Percentiles rank a stretch among this genome's conserved stretches.
These are phyloP conservation scores for Cherax quadricarinatus DNA, from an alignment of 1,140 invertebrate species.

Conservation along the genomic window DNA sequence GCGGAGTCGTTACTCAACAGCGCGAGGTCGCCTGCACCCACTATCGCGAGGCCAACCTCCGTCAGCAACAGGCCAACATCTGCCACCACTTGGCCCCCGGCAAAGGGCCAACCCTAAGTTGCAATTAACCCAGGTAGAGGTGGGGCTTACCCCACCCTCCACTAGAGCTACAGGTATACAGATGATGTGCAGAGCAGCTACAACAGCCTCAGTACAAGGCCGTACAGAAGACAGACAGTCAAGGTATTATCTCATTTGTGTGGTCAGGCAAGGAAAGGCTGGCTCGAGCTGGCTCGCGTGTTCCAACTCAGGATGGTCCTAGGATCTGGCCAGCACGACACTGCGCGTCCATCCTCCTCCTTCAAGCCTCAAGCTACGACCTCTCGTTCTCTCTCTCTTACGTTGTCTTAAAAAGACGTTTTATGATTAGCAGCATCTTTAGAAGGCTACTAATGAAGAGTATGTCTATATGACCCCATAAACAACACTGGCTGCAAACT, in stretches of 20 bases:
- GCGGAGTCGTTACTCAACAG: slow-evolving; percentile 45
- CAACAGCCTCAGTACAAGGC: slow-evolving; percentile 21
- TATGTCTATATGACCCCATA: slow-evolving; percentile 21
- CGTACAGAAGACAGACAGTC: slow-evolving; percentile 28
- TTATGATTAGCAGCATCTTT: slow-evolving; percentile 56
- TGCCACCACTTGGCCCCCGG: slow-evolving; percentile 22
- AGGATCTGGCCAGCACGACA: slow-evolving; percentile 44
- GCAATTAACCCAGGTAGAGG: slow-evolving; percentile 33
- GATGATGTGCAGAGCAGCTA: slow-evolving; percentile 45
- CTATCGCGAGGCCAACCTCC: slow-evolving; percentile 36
- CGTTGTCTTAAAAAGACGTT: slow-evolving; percentile 58
- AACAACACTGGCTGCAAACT: slow-evolving; percentile 52
- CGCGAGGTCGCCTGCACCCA: slow-evolving; percentile 49
- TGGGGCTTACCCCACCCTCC: slow-evolving; percentile 32
- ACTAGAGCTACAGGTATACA: slow-evolving; percentile 24
- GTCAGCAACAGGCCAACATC: slow-evolving; percentile 46
- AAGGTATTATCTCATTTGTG: slow-evolving; percentile 30
- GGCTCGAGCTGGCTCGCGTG: slow-evolving; percentile 28
- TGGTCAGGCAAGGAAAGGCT: slow-evolving; percentile 49
- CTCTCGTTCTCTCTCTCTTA: slow-evolving; percentile 55
- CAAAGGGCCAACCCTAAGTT: slow-evolving; percentile 21
- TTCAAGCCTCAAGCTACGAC: slow-evolving; percentile 58
- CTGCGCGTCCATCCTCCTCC: slow-evolving; percentile 44
- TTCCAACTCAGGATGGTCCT: slow-evolving; percentile 44
- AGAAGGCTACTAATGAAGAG: slow-evolving; percentile 47